phyloP scores from a whole-genome alignment of 2,888 invertebrate genomes.

The Stenodema calcarata region DNA sequence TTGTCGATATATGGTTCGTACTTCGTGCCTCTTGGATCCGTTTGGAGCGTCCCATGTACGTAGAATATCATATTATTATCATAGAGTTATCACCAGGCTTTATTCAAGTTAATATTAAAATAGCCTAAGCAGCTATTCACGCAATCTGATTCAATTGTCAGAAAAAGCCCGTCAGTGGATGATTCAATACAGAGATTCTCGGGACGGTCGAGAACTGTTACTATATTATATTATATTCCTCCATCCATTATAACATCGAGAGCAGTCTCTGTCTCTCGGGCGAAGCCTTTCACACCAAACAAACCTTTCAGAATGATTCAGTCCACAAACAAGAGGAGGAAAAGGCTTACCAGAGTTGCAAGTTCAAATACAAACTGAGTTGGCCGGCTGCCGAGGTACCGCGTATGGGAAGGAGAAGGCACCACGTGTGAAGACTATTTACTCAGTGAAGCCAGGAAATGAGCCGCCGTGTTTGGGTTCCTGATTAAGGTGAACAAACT shows the following conservation, averaged over 20 bases:
- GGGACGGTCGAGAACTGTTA: too few relatives aligned
- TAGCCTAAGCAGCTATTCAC: too few relatives aligned
- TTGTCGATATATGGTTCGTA: too few relatives aligned
- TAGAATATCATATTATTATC: too few relatives aligned
- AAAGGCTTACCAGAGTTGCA: background rate
- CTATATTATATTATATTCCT: background rate
- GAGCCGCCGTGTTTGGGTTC: conserved; percentile 2
- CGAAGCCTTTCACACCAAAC: background rate
- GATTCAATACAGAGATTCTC: too few relatives aligned
- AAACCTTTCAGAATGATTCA: background rate
- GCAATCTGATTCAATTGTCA: too few relatives aligned
- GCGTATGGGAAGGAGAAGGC: background rate
- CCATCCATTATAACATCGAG: background rate
- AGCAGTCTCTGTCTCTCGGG: background rate
- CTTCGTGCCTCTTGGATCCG: too few relatives aligned
- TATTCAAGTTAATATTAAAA: too few relatives aligned
- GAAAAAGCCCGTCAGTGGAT: too few relatives aligned
- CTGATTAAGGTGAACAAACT: background rate
- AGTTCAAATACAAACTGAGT: background rate
- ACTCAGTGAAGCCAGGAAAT: background rate
- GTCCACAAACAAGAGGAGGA: background rate
- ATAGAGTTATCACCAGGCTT: too few relatives aligned
- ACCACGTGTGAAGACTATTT: conserved; percentile 2
- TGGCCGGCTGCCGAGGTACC: background rate
- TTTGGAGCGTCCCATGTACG: too few relatives aligned